These are phyloP conservation scores for Hoplodrina ambigua DNA, from an alignment of 2,888 invertebrate species.

Conservation along the genomic window DNA sequence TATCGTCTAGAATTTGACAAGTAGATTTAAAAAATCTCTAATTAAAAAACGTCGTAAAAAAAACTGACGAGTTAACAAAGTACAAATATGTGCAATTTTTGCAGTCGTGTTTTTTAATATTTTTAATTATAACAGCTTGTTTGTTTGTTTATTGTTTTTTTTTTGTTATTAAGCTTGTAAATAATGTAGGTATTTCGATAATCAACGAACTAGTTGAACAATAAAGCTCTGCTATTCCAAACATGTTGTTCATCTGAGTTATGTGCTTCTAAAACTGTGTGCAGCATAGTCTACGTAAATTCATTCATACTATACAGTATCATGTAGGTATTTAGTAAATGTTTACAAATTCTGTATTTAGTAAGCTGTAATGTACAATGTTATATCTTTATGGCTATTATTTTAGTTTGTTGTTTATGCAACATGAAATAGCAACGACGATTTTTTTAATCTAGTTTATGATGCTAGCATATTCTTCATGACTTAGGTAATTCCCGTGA, in stretches of 20 bases:
- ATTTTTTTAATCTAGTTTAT: not conserved
- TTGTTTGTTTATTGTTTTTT: too few relatives aligned
- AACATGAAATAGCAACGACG: not conserved
- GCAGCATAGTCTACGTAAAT: not conserved
- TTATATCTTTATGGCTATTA: not conserved
- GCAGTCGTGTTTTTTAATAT: too few relatives aligned
- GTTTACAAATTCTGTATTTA: constrained; percentile 3
- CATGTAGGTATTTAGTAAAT: not conserved
- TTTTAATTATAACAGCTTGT: too few relatives aligned
- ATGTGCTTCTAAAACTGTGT: constrained; percentile 9
- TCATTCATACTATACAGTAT: not conserved
- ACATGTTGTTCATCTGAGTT: constrained; percentile 9
- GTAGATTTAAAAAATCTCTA: too few relatives aligned
- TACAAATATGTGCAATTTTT: too few relatives aligned
- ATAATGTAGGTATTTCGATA: not conserved
- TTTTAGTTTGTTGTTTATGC: not conserved
- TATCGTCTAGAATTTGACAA: too few relatives aligned
- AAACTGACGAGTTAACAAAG: too few relatives aligned
- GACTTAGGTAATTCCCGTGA: too few relatives aligned
- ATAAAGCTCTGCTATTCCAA: not conserved
- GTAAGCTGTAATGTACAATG: not conserved
- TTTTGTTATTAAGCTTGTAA: too few relatives aligned
- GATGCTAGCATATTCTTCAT: not conserved
- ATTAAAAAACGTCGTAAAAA: too few relatives aligned
- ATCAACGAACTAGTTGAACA: not conserved